Base-by-base conservation (phyloP, 1,140 invertebrate species). In the Tetramorium alpestre region DNA sequence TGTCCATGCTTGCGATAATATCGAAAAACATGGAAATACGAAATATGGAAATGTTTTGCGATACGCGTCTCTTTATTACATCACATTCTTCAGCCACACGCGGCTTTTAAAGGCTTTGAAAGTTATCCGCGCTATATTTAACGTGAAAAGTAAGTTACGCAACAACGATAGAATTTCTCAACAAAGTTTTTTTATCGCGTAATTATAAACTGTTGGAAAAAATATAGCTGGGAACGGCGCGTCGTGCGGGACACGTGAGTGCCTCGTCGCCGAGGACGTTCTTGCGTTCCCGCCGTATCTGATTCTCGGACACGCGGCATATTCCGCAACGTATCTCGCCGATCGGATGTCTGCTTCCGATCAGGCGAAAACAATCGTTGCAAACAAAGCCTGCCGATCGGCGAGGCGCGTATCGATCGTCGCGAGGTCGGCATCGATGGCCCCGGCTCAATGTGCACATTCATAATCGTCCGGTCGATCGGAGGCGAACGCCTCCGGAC, bases 391-490 rank as follows among this genome's bases (percentile, higher is more conserved):
- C 28, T 28, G 65, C 47, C 44, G 49, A 88, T 85, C 73, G 69
- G 22, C 33, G 25, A 69, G 56, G 64, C 80, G 54, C 47, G 51
- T 58, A 69, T 86, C 73, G 38, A 41, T 86, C 54, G 80, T 82
- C 54, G 33, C 6, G 80, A 62, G 80, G 49, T 44, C 41, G 44
- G 62, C 76, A 38, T 78, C 33, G 38, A 13, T 49, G 18, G 13
- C 8, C 25, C 22, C 65, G 28, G 11, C 54, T 69, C 67, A 67
- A 84, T 33, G 54, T 51, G 86, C 80, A 49, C 75, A 78, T 78
- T 85, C 82, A 85, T 69, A 75, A 89, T 77, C 86, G 60, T 58
- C 69, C 70, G n/a, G 65, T 70, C 56, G 81, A 75, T 88, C 58
- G 81, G 76, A 67, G 54, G 65, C 54, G 69, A 86, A 86, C 49